Base-by-base conservation (phyloP, 2,888 invertebrate species). In the Megalurothrips usitatus region DNA sequence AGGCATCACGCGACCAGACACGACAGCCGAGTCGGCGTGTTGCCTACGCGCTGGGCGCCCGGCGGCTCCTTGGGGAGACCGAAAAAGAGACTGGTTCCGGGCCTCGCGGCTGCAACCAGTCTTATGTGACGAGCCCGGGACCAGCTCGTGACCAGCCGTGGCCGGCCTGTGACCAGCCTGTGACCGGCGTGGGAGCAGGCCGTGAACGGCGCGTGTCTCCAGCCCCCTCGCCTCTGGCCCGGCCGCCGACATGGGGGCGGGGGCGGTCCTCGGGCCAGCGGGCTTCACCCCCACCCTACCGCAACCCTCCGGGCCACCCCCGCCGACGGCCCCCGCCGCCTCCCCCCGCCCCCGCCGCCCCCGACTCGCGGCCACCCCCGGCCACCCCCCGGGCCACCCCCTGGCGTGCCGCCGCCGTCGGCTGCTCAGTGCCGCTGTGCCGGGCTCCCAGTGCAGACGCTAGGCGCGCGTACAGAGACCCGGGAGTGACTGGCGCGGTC, bases 401-500 rank as follows among this genome's bases (percentile, higher is more conserved):
- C 19, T n/a, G n/a, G n/a, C n/a, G 49, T 19, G 23, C 63, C 63
- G 68, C 68, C 68, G 68, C 68, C 52, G 23, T 23, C 23, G 68
- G n/a, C 23, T 23, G 23, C 23, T 68, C 68, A 68, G 68, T 68
- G 26, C 68, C 68, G 68, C 68, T 68, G 68, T 68, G 68, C 68
- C 68, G 68, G 68, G 68, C 68, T 68, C 68, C n/a, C n/a, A 68
- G 68, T 19, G 23, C 68, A 68, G 68, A 68, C 68, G 68, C 58
- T 58, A 19, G 19, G 58, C 68, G 68, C 23, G 68, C 23, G 26
- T 11, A 19, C 9, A 68, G 68, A 19, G 68, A 23, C 4, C 68
- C 68, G 23, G 68, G 68, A 4, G 68, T 68, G 26, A 23, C 26
- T 68, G n/a, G 68, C 68, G 68, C 68, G 23, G 68, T 43, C 68